phyloP scores from a whole-genome alignment of 2,888 invertebrate genomes.

The Cataglyphis cursor region DNA sequence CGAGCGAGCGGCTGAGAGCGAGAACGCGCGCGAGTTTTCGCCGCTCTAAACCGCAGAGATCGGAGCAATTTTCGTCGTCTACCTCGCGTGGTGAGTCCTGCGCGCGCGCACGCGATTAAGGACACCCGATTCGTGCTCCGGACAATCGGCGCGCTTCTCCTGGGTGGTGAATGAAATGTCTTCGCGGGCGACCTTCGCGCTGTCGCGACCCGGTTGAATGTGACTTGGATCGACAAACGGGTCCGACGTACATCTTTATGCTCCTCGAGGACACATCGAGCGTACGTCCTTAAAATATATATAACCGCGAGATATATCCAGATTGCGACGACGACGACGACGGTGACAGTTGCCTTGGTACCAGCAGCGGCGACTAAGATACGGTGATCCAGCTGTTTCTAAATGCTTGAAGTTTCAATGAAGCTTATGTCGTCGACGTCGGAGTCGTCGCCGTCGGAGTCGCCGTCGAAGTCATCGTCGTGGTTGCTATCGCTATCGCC shows the following conservation, averaged over 20 bases:
- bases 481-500: constrained; percentile 18
- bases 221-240: constrained; percentile 12
- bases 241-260: background rate
- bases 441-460: constrained; percentile 34
- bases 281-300: constrained; percentile 18
- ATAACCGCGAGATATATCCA: constrained; percentile 11
- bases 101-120: constrained; percentile 32
- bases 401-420: constrained; percentile 68
- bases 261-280: constrained; percentile 22
- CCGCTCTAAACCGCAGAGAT: constrained; percentile 34
- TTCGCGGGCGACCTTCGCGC: background rate
- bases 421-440: constrained; percentile 65
- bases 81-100: constrained; percentile 18
- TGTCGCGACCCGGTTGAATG: constrained; percentile 29
- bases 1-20: constrained; percentile 59
- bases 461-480: constrained; percentile 23
- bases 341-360: constrained; percentile 61
- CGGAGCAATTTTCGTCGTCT: background rate
- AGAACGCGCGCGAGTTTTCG: constrained; percentile 63
- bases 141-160: constrained; percentile 14
- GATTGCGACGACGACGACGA: constrained; percentile 63
- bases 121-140: constrained; percentile 38
- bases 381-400: constrained; percentile 62
- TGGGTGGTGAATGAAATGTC: constrained; percentile 34
- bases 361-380: constrained; percentile 49